Evolutionary conservation across 1,140 invertebrate genomes (phyloP).

Genomic region (Micrasema minimum): DNA sequence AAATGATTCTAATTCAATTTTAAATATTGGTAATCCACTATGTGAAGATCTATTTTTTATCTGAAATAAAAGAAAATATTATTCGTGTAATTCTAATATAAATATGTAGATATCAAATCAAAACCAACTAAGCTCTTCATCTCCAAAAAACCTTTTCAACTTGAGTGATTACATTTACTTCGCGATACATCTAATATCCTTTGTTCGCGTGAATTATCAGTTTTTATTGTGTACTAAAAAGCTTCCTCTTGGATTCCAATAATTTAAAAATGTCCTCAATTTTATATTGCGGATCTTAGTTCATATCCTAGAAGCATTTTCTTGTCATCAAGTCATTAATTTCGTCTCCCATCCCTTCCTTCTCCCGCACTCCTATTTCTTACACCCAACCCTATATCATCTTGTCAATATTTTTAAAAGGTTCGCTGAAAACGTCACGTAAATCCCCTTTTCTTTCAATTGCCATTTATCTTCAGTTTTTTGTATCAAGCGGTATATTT

Average conservation of each 20-base stretch:
- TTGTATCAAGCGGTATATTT: too few species aligned
- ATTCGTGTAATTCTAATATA: too few species aligned
- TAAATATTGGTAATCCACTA: too few species aligned
- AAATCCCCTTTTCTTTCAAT: conserved; percentile 1
- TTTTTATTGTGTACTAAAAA: conserved; percentile 22
- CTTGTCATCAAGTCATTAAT: conserved; percentile 50
- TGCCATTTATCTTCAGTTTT: background rate
- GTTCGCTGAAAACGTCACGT: conserved; percentile 16
- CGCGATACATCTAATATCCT: background rate
- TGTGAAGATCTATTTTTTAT: too few species aligned
- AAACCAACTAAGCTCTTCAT: too few species aligned
- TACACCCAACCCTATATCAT: conserved; percentile 12
- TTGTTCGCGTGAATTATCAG: conserved; percentile 7
- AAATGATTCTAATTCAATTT: too few species aligned
- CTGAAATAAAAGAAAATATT: too few species aligned
- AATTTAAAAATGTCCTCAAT: conserved; percentile 23
- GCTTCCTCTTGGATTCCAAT: conserved; percentile 29
- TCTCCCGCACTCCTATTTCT: conserved; percentile 1
- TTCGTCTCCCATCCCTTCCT: conserved; percentile 30
- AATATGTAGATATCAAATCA: too few species aligned
- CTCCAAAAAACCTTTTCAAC: too few species aligned
- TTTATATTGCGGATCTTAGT: conserved; percentile 15
- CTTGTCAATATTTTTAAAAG: conserved; percentile 35
- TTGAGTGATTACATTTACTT: background rate
- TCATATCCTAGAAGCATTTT: conserved; percentile 50